Evolutionary conservation across 2,113 vertebrate genomes (phyloP).

Genomic region (Apteryx mantelli): DNA sequence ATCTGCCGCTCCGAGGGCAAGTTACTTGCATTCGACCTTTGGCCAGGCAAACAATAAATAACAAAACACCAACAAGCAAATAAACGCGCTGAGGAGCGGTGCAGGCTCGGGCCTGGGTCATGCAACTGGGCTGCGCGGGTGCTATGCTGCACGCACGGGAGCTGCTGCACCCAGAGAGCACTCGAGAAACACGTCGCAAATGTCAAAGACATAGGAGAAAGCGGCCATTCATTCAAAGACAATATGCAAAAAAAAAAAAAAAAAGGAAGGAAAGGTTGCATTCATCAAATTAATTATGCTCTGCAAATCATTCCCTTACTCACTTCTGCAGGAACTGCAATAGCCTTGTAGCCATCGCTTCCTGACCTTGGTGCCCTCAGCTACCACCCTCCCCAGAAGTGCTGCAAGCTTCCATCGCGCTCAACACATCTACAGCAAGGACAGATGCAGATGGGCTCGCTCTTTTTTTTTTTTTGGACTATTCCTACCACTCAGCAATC

Average conservation of each 20-base stretch:
- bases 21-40: not conserved
- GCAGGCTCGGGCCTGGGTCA: too few species aligned
- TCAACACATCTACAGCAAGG: not conserved
- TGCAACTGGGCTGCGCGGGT: fast-evolving
- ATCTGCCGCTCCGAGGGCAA: not conserved
- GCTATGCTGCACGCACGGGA: fast-evolving
- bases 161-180: not conserved
- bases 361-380: fast-evolving
- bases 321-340: not conserved
- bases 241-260: not conserved
- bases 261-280: not conserved
- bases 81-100: fast-evolving
- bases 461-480: not conserved
- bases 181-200: not conserved
- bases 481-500: not conserved
- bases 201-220: not conserved
- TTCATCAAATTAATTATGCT: not conserved
- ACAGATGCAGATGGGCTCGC: not conserved
- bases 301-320: not conserved
- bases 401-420: fast-evolving
- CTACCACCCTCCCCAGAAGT: fast-evolving
- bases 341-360: not conserved
- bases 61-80: fast-evolving
- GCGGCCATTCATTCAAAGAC: not conserved
- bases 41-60: not conserved